These are phyloP conservation scores for Dasypolia templi DNA, from an alignment of 2,888 invertebrate genomes.

Conservation along the genomic window DNA sequence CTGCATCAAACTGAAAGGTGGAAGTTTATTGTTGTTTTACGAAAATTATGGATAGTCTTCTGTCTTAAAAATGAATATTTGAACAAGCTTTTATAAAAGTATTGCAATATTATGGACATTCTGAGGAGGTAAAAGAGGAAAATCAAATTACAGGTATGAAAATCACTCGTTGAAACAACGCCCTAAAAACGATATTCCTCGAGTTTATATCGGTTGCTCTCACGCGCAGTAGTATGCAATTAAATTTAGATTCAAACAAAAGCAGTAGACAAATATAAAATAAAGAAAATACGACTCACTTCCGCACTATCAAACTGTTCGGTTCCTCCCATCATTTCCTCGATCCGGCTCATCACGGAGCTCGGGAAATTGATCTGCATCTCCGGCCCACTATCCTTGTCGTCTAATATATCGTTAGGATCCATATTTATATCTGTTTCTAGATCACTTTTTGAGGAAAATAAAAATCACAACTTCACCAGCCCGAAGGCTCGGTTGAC, in stretches of 20 bases:
- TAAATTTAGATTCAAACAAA: constrained; percentile 8
- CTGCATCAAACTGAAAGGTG: constrained; percentile 96
- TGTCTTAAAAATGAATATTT: too few species aligned
- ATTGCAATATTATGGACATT: too few species aligned
- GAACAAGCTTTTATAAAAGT: not conserved
- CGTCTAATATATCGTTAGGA: constrained; percentile 81
- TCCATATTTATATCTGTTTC: constrained; percentile 76
- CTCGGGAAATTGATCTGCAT: constrained; percentile 93
- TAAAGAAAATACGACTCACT: constrained; percentile 69
- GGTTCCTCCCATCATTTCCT: constrained; percentile 96
- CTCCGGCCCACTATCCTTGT: constrained; percentile 86
- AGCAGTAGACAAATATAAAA: constrained; percentile 13
- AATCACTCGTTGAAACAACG: not conserved
- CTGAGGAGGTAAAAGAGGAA: not conserved
- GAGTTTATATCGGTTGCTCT: too few species aligned
- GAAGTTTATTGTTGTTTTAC: not conserved
- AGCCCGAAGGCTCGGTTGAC: constrained; percentile 50
- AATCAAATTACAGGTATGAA: not conserved
- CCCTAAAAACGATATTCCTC: not conserved
- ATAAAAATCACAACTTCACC: constrained; percentile 43
- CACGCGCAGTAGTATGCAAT: not conserved
- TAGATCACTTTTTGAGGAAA: constrained; percentile 34
- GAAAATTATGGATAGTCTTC: not conserved
- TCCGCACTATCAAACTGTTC: constrained; percentile 96
- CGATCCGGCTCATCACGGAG: constrained; percentile 97